Evolutionary conservation across 2,797 vertebrate species (phyloP).

Genomic region (Podarcis siculus): DNA sequence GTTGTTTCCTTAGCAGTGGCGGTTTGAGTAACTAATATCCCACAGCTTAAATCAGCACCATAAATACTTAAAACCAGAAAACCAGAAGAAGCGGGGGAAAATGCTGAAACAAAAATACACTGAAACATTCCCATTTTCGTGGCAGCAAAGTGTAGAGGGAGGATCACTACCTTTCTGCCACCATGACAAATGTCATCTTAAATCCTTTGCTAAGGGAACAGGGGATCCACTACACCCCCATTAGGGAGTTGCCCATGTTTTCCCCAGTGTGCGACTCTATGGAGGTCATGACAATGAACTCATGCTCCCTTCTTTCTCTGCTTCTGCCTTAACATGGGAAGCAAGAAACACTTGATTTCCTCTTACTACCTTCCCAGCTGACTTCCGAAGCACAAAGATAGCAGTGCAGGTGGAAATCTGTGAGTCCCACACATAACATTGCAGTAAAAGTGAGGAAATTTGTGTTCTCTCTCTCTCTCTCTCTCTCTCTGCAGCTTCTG

Average conservation of each 20-base stretch:
- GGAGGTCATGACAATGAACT: background rate
- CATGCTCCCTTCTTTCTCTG: background rate
- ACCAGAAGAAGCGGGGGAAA: background rate
- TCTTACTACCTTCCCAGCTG: too few relatives aligned
- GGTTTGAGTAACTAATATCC: background rate
- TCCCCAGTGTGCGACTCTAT: background rate
- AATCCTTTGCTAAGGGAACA: background rate
- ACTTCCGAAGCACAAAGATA: too few relatives aligned
- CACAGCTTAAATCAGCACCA: background rate
- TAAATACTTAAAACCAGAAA: background rate
- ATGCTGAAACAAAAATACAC: background rate
- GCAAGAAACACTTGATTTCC: background rate
- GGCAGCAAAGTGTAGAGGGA: background rate
- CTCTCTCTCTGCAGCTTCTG: too few relatives aligned
- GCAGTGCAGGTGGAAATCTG: too few relatives aligned
- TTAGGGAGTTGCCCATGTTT: background rate
- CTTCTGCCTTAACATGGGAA: background rate
- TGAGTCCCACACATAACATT: too few relatives aligned
- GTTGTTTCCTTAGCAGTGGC: background rate
- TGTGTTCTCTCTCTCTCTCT: too few relatives aligned
- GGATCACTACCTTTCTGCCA: background rate
- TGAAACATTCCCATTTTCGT: background rate
- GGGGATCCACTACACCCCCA: background rate
- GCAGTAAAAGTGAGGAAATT: too few relatives aligned
- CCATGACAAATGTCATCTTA: background rate